Conservation (phyloP, 1,140 invertebrate species). For the Mycetomoellerius zeteki region DNA sequence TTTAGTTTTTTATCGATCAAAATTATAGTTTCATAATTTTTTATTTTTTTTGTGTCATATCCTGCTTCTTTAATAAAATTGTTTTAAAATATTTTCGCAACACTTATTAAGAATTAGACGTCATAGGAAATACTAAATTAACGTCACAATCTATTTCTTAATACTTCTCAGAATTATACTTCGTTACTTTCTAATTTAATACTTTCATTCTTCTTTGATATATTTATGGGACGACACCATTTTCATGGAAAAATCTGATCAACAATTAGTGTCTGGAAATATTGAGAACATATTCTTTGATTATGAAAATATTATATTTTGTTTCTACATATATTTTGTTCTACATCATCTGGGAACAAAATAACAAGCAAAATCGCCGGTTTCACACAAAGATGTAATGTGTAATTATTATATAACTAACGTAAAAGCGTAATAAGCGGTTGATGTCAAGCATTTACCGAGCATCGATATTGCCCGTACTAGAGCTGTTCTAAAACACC, state of each 20-base stretch:
- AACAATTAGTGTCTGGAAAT: neutral
- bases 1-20: neutral
- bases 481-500: conserved; percentile 40
- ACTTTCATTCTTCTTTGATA: neutral
- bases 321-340: neutral
- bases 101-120: neutral
- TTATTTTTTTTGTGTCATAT: neutral
- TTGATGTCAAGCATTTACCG: conserved; percentile 28
- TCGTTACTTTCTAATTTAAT: conserved; percentile 7
- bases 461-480: neutral
- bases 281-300: neutral
- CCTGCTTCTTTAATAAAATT: neutral
- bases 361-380: neutral
- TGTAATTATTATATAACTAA: conserved; percentile 1
- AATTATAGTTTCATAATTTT: neutral
- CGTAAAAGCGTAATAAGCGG: conserved; percentile 37
- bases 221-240: neutral
- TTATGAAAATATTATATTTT: conserved; percentile 11
- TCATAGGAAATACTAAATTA: neutral
- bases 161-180: neutral
- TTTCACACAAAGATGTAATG: conserved; percentile 11
- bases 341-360: neutral
- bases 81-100: neutral
- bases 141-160: neutral
- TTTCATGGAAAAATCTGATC: neutral